Evolutionary conservation across 2,113 vertebrate genomes (phyloP).

Genomic region (Antechinus stuartii): DNA sequence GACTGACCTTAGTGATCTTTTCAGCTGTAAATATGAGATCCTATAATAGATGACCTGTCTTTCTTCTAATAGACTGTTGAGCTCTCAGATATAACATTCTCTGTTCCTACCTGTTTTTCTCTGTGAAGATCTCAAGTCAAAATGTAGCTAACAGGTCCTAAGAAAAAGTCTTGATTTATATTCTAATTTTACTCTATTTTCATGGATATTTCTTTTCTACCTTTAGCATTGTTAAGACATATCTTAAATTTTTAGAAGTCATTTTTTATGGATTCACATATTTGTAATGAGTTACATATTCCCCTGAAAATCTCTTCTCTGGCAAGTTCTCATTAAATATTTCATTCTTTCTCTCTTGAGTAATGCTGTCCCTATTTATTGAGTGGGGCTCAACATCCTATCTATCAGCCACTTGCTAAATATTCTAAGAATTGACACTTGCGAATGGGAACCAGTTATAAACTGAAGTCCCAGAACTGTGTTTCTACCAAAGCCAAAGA

Average conservation of each 20-base stretch:
- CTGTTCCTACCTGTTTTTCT: not conserved
- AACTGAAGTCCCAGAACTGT: not conserved
- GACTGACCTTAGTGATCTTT: not conserved
- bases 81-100: not conserved
- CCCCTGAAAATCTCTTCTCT: not conserved
- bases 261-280: not conserved
- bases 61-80: not conserved
- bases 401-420: not conserved
- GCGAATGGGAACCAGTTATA: not conserved
- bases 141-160: not conserved
- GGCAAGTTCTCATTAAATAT: not conserved
- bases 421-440: not conserved
- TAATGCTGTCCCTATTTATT: not conserved
- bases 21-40: not conserved
- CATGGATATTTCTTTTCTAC: not conserved
- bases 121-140: not conserved
- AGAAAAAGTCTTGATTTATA: not conserved
- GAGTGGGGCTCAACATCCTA: not conserved
- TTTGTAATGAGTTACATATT: not conserved
- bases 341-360: not conserved
- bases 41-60: not conserved
- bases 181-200: not conserved
- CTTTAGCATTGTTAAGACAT: not conserved
- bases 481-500: not conserved
- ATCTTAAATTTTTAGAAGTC: not conserved